These are phyloP conservation scores for Epinotia brunnichana DNA, from an alignment of 2,888 invertebrate species.

Conservation along the genomic window DNA sequence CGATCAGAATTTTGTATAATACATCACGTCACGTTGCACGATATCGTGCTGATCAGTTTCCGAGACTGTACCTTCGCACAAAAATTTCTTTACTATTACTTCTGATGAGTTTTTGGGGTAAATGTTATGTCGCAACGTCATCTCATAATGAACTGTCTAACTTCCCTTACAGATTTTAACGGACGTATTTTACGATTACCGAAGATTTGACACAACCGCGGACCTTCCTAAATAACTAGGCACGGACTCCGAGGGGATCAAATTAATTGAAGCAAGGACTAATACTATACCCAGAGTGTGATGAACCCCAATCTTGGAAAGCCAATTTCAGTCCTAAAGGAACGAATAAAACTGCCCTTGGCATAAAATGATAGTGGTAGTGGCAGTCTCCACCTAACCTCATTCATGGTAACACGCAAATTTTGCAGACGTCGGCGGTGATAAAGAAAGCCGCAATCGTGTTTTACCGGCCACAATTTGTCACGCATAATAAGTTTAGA, in stretches of 20 bases:
- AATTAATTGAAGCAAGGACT: not conserved
- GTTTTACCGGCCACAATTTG: not conserved
- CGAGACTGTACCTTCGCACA: not conserved
- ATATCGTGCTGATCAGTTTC: constrained; percentile 24
- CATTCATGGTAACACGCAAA: no score
- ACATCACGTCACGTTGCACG: constrained; percentile 30
- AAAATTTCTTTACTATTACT: not conserved
- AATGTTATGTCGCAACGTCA: no score
- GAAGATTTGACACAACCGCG: no score
- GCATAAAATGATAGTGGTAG: no score
- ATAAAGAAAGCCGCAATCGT: not conserved
- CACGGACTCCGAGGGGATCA: not conserved
- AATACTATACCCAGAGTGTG: not conserved
- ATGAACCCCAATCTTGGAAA: not conserved
- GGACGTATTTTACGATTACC: no score
- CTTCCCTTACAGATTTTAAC: no score
- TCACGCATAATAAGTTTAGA: not conserved
- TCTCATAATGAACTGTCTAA: no score
- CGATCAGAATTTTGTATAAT: constrained; percentile 32
- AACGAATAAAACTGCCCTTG: no score
- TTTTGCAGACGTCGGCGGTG: no score
- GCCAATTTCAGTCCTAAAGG: not conserved
- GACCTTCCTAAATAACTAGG: not conserved
- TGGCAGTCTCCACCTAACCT: no score
- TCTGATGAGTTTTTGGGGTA: not conserved